Evolutionary conservation across 2,888 invertebrate genomes (phyloP).

Genomic region (Azorinus chamasolen): DNA sequence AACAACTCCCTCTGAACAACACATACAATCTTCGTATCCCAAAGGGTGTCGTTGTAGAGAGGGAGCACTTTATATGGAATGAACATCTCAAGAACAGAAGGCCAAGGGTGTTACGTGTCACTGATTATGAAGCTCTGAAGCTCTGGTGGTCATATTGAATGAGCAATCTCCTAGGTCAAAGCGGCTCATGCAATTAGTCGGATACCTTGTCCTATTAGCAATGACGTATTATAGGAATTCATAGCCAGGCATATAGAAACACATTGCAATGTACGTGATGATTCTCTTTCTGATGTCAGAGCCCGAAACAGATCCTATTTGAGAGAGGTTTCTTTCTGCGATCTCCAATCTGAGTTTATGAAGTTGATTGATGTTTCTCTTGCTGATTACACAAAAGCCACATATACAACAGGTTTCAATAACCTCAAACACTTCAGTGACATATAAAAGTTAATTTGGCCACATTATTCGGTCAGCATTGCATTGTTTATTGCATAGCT

Average conservation of each 20-base stretch:
- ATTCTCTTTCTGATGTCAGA: background rate
- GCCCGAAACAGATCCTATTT: background rate
- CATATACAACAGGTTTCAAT: conserved; percentile 2
- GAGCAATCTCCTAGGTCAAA: background rate
- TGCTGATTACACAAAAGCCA: background rate
- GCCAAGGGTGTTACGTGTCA: too few relatives aligned
- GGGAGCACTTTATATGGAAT: too few relatives aligned
- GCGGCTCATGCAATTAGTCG: background rate
- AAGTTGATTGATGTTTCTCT: background rate
- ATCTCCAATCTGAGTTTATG: background rate
- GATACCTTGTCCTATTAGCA: background rate
- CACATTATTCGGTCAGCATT: background rate
- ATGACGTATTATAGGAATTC: background rate
- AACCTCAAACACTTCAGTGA: conserved; percentile 2
- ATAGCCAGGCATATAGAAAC: background rate
- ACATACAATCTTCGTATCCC: too few relatives aligned
- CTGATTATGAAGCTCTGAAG: too few relatives aligned
- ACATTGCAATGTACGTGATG: background rate
- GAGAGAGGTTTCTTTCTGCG: background rate
- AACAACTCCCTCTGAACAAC: too few relatives aligned
- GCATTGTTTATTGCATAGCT: conserved; percentile 1
- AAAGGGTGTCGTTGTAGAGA: too few relatives aligned
- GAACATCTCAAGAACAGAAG: too few relatives aligned
- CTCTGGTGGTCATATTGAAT: conserved; percentile 7
- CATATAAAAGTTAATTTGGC: background rate